Evolutionary conservation across 2,888 invertebrate genomes (phyloP).

Genomic region (Hydroisotoma schaefferi): DNA sequence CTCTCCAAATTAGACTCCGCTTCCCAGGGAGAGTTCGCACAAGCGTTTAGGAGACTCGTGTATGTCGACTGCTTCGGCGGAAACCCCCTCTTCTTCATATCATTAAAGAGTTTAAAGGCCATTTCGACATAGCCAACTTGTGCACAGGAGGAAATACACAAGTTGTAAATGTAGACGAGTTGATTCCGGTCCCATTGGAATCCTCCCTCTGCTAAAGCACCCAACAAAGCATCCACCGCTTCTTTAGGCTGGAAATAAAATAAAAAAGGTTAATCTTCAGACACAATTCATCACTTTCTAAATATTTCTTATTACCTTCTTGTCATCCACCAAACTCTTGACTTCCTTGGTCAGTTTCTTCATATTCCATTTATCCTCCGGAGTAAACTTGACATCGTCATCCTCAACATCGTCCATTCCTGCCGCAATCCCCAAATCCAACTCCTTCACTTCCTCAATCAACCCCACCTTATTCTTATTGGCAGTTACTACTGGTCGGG

Average conservation of each 20-base stretch:
- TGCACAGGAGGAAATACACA: constrained; percentile 79
- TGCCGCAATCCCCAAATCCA: constrained; percentile 55
- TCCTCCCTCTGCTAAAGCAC: constrained; percentile 34
- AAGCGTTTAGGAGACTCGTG: constrained; percentile 83
- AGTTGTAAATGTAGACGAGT: constrained; percentile 68
- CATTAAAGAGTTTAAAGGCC: constrained; percentile 74
- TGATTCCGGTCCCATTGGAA: constrained; percentile 28
- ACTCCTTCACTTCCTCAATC: constrained; percentile 54
- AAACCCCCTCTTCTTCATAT: constrained; percentile 73
- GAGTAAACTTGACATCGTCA: constrained; percentile 57
- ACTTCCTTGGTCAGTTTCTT: constrained; percentile 19
- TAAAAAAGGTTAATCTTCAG: constrained; percentile 4
- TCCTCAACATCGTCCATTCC: constrained; percentile 51
- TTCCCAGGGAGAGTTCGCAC: constrained; percentile 70
- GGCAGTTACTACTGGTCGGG: constrained; percentile 9
- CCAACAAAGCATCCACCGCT: constrained; percentile 39
- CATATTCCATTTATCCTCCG: constrained; percentile 51
- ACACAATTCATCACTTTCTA: background rate
- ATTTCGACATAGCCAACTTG: constrained; percentile 78
- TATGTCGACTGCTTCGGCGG: constrained; percentile 69
- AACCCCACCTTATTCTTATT: constrained; percentile 29
- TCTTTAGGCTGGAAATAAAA: constrained; percentile 33
- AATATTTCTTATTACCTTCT: constrained; percentile 57
- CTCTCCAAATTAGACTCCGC: constrained; percentile 64
- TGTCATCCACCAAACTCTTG: constrained; percentile 51